A percentile compares a stretch with the other conserved stretches of the same genome.
These are phyloP conservation scores for Bostrychus sinensis DNA, from an alignment of 2,113 vertebrate species.

Conservation along the genomic window DNA sequence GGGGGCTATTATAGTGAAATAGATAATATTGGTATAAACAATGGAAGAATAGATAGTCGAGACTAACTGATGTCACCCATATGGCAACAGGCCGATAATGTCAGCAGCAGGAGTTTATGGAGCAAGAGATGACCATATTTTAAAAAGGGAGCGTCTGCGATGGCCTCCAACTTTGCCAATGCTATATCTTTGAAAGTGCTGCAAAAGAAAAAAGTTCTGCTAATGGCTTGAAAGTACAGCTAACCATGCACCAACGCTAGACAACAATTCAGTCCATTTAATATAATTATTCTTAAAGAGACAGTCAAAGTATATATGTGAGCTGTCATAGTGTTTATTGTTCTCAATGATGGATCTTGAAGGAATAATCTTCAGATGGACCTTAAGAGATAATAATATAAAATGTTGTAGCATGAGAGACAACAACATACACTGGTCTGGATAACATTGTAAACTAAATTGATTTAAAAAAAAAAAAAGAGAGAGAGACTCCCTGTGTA, in stretches of 20 bases:
- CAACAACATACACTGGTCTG: too few species aligned
- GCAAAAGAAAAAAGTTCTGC: neutral
- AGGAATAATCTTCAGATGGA: too few species aligned
- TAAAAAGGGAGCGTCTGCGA: neutral
- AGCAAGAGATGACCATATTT: conserved; percentile 1
- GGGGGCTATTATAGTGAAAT: neutral
- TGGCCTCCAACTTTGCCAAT: neutral
- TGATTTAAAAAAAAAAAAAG: too few species aligned
- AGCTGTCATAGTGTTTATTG: neutral
- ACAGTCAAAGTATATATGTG: too few species aligned
- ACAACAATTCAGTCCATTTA: neutral
- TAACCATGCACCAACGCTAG: too few species aligned
- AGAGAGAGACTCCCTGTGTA: too few species aligned
- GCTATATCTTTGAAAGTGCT: neutral
- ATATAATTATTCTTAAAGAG: neutral
- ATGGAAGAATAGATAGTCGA: neutral
- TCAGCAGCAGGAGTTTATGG: conserved; percentile 3
- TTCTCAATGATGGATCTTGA: neutral
- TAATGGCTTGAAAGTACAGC: neutral
- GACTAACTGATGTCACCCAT: neutral
- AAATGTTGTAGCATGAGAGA: too few species aligned
- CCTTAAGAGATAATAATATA: too few species aligned
- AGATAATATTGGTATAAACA: neutral
- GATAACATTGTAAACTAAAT: too few species aligned
- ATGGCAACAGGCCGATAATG: neutral